These are phyloP conservation scores for Leptopilina myrica DNA, from an alignment of 2,888 invertebrate species.

Conservation along the genomic window DNA sequence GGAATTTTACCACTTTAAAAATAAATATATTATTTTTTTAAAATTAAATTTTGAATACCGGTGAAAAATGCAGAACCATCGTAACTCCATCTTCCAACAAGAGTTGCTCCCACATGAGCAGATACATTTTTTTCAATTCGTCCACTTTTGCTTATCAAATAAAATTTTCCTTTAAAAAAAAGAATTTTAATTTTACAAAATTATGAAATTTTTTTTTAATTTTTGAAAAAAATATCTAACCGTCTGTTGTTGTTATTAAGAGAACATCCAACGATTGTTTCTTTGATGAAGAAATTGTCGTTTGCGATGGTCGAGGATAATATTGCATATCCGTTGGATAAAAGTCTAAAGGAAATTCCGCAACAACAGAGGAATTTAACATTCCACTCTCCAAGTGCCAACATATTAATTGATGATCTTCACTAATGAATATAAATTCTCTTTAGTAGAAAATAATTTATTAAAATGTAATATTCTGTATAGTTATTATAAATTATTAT, in stretches of 20 bases:
- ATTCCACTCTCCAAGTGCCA: slow-evolving; percentile 88
- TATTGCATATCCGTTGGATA: slow-evolving; percentile 95
- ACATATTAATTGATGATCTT: slow-evolving; percentile 92
- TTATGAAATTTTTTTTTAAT: no score
- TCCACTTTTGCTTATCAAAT: slow-evolving; percentile 92
- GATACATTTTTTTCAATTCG: slow-evolving; percentile 94
- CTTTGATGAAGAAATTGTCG: slow-evolving; percentile 72
- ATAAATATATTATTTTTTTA: no score
- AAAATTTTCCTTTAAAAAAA: slow-evolving; percentile 83
- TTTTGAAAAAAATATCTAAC: slow-evolving; percentile 76
- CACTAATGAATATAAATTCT: slow-evolving; percentile 80
- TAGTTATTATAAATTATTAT: no score
- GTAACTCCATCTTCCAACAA: slow-evolving; percentile 94
- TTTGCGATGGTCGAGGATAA: slow-evolving; percentile 83
- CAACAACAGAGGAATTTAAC: slow-evolving; percentile 86
- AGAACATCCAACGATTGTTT: slow-evolving; percentile 87
- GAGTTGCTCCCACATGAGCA: slow-evolving; percentile 94
- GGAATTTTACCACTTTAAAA: no score
- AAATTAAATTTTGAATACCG: slow-evolving; percentile 78
- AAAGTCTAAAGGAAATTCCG: slow-evolving; percentile 89
- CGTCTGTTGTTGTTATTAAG: slow-evolving; percentile 91
- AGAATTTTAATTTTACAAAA: not conserved
- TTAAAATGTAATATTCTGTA: no score
- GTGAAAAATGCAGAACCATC: slow-evolving; percentile 97
- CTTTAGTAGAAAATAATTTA: no score